Evolutionary conservation across 2,888 invertebrate species (phyloP), one percentile per base, ranked within the genome.

Genomic region (Cyrtodaria siliqua): DNA sequence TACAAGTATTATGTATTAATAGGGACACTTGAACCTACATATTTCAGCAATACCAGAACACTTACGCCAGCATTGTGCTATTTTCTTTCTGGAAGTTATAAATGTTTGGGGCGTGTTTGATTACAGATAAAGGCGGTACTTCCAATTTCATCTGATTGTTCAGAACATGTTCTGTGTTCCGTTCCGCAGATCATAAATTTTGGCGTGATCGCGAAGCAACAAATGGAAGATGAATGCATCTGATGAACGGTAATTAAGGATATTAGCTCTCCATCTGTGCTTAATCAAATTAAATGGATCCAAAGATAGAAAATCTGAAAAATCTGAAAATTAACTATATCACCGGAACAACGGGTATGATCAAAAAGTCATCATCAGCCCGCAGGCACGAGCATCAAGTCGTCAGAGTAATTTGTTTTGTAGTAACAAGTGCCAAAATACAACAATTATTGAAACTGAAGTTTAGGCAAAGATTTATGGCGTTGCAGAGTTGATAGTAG

Each of bases 221-320:
- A 60, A 66, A 66, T 55, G 52, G 63, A 53, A 60, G 50, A 60
- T 72, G 53, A 72, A 72, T 60, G 66, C 53, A 16, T 61, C 49
- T 60, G 66, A 72, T 53, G 64, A 47, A 33, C 26, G 47, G 44
- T 66, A 72, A 60, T 66, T 59, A 53, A 24, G 27, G 64, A 59
- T 60, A 72, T 72, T 72, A 72, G 12, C 72, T 64, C 60, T 60
- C 47, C 72, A 72, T 72, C 64, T 72, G 72, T 72, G 60, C 44
- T 72, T 72, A 66, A 72, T 72, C 72, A 52, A 33, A 33, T 33
- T n/a, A 33, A 33, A 33, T 33, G 4, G 12, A 33, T 33, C 9
- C 12, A 18, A 23, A 66, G 66, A 66, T 66, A 44, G 27, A 64
- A 60, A 52, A 59, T 64, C 33, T 16, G 64, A 29, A 59, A 59